phyloP scores from a whole-genome alignment of 2,888 invertebrate species.

The Monopis laevigella region DNA sequence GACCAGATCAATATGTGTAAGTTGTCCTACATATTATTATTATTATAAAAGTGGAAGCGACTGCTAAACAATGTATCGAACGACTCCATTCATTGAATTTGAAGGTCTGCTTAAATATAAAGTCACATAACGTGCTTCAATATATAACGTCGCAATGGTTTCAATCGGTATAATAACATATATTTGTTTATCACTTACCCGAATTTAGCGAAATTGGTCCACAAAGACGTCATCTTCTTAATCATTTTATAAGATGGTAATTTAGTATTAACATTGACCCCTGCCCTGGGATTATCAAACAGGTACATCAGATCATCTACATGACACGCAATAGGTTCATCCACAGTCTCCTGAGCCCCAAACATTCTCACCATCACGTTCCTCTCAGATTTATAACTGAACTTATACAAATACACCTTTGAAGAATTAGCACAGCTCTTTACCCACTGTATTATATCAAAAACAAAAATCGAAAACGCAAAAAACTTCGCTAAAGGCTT shows the following conservation, averaged over 20 bases:
- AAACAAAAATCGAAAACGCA: conserved; percentile 25
- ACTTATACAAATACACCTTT: conserved; percentile 34
- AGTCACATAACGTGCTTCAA: no score
- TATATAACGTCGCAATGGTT: conserved; percentile 18
- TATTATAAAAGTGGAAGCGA: no score
- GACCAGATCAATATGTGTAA: no score
- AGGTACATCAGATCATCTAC: conserved; percentile 35
- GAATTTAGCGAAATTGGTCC: conserved; percentile 46
- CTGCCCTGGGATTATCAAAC: conserved; percentile 24
- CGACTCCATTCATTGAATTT: no score
- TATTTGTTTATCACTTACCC: conserved; percentile 30
- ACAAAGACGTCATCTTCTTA: conserved; percentile 32
- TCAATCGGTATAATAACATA: background rate
- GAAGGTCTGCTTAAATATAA: no score
- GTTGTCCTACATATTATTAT: no score
- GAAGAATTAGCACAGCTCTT: conserved; percentile 26
- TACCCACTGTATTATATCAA: conserved; percentile 25
- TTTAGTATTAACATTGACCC: conserved; percentile 22
- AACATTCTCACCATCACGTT: conserved; percentile 27
- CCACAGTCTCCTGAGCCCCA: conserved; percentile 19
- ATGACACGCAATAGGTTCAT: conserved; percentile 26
- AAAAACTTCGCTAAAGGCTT: conserved; percentile 25
- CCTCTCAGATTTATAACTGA: conserved; percentile 33
- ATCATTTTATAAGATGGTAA: conserved; percentile 30
- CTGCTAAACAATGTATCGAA: no score